Evolutionary conservation across 2,113 vertebrate genomes (phyloP), one percentile per base, ranked within the genome.

Genomic region (Lontra canadensis): DNA sequence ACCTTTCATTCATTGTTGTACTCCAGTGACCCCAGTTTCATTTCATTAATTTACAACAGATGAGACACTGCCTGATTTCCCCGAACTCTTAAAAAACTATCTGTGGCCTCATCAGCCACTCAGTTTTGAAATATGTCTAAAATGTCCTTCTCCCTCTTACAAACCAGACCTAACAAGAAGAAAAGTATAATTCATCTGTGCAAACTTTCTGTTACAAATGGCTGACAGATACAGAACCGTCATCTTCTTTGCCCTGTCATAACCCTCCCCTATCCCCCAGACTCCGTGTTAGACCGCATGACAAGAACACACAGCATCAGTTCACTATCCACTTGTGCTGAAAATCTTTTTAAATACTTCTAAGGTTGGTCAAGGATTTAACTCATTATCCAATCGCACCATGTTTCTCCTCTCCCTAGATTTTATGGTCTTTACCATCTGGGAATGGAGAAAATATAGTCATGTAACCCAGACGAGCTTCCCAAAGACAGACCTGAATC

Each of bases 31-130:
- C 96, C 67, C 34, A 84, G 95, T 94, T 94, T 92, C 84, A 65
- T 88, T 97, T 96, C 81, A 78, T 91, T 96, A 96, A 98, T 97
- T 87, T 90, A 94, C 71, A 96, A 85, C 97, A 97, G 95, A 95
- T 95, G 93, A 95, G 78, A 91, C 44, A 42, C 26, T 94, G 88
- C 93, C 63, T 44, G 81, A 88, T 79, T 90, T 97, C 86, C 81
- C 34, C 82, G 44, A 81, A 97, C 83, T 67, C 79, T 94, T 26
- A 1, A 80, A 59, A 96, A 95, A 76, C 71, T 59, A 78, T 52
- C 84, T 96, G 87, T 42, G 82, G 44, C 76, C 47, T 94, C 80
- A 84, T 34, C 65, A 79, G 85, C 81, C 91, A 74, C 85, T 91
- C 47, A 74, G 88, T 79, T 95, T 88, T 82, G 73, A 97, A 96